These are phyloP conservation scores for Vanessa tameamea DNA, from an alignment of 1,140 invertebrate genomes.

Conservation along the genomic window DNA sequence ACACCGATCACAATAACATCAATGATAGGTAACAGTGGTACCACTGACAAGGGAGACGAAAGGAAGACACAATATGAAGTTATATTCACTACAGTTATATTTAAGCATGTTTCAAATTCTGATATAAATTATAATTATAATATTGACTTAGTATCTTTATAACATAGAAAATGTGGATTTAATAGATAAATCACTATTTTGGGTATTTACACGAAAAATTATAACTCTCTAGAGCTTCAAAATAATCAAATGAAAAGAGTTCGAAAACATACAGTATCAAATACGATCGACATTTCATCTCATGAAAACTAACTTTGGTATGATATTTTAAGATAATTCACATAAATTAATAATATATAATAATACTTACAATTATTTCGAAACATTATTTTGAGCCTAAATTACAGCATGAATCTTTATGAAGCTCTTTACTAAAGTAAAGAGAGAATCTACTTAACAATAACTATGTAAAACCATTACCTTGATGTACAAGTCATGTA, in stretches of 20 bases:
- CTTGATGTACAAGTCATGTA: conserved; percentile 12
- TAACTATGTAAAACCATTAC: not conserved
- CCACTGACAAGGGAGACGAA: conserved; percentile 40
- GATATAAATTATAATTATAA: not conserved
- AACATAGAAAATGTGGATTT: too few species aligned
- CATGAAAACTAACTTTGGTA: not conserved
- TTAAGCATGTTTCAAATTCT: conserved; percentile 4
- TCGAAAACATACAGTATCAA: too few species aligned
- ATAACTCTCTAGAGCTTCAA: too few species aligned
- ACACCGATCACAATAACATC: conserved; percentile 69
- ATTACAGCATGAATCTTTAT: not conserved
- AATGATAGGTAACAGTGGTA: conserved; percentile 21
- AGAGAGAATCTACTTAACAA: not conserved
- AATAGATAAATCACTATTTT: too few species aligned
- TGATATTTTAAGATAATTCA: not conserved
- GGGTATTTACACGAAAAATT: too few species aligned
- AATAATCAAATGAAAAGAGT: too few species aligned
- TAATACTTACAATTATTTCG: too few species aligned
- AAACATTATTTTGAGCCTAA: not conserved
- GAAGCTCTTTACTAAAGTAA: not conserved
- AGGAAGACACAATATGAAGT: conserved; percentile 35
- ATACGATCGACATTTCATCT: too few species aligned
- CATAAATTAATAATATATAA: too few species aligned
- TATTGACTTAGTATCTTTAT: too few species aligned
- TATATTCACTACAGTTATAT: too few species aligned